These are phyloP conservation scores for Peromyscus attwateri DNA, from an alignment of 2,797 vertebrate genomes.

Conservation along the genomic window DNA sequence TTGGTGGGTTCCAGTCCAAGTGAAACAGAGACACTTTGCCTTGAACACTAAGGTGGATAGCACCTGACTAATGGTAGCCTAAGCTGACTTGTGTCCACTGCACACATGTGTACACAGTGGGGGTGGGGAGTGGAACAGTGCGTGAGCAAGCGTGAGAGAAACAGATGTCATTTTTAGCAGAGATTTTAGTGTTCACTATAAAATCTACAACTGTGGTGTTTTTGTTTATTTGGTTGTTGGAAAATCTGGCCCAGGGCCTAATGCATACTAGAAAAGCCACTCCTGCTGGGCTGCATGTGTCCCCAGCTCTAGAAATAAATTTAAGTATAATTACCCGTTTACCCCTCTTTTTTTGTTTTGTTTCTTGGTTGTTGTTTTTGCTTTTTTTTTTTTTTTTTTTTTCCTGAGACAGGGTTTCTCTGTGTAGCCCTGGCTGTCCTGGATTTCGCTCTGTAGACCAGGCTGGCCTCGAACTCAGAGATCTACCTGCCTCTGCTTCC, in stretches of 20 bases:
- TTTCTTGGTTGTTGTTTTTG: too few relatives aligned
- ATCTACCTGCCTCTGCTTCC: too few relatives aligned
- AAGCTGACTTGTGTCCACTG: not conserved
- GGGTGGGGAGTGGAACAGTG: too few relatives aligned
- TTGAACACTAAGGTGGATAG: not conserved
- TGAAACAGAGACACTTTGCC: not conserved
- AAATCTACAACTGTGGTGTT: not conserved
- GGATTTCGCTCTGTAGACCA: too few relatives aligned
- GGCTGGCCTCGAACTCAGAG: too few relatives aligned
- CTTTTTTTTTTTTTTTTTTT: too few relatives aligned
- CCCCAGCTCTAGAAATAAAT: not conserved
- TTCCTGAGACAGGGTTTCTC: too few relatives aligned
- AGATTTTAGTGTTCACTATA: slow-evolving; percentile 18
- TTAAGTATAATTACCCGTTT: not conserved
- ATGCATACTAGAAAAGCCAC: not conserved
- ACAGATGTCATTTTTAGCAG: not conserved
- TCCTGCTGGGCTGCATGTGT: not conserved
- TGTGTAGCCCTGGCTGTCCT: too few relatives aligned
- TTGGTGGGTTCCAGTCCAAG: not conserved
- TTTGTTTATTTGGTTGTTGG: not conserved
- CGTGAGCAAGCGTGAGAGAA: not conserved
- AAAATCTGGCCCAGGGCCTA: not conserved
- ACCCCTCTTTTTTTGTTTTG: too few relatives aligned
- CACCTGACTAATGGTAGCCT: not conserved
- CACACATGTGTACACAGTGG: not conserved